Conservation (phyloP, 2,797 vertebrate species). For the Picus viridis region DNA sequence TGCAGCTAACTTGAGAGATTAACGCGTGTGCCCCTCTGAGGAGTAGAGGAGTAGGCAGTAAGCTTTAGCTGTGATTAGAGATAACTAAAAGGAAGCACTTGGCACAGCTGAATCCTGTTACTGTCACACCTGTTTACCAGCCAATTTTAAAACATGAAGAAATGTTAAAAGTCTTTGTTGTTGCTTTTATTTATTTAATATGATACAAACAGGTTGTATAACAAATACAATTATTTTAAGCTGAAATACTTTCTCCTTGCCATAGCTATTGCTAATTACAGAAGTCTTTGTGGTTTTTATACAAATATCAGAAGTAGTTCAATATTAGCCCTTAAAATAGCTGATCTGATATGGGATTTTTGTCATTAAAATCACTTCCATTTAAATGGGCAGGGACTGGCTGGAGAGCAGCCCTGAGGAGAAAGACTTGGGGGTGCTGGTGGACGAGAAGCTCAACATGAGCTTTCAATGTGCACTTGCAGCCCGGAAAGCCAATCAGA, state of each 20-base stretch:
- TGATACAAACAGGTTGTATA: background rate
- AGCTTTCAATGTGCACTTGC: too few species aligned
- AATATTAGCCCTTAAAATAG: background rate
- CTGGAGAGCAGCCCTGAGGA: too few species aligned
- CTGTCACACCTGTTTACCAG: background rate
- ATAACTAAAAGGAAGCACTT: background rate
- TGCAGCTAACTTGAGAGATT: background rate
- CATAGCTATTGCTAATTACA: background rate
- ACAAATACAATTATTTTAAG: background rate
- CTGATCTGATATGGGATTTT: background rate
- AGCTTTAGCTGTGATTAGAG: background rate
- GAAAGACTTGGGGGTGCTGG: too few species aligned
- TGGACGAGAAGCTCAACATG: too few species aligned
- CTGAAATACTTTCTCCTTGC: conserved; percentile 10
- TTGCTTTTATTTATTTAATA: background rate
- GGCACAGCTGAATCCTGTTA: background rate
- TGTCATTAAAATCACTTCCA: conserved; percentile 13
- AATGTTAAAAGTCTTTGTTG: background rate
- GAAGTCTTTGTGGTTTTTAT: background rate
- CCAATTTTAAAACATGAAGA: background rate
- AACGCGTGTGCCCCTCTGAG: accelerated
- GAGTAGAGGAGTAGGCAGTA: background rate
- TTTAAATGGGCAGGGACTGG: too few species aligned
- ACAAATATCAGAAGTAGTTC: background rate
- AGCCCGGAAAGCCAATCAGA: too few species aligned